These are phyloP conservation scores for Ameiurus melas DNA, from an alignment of 2,113 vertebrate genomes.

Conservation along the genomic window DNA sequence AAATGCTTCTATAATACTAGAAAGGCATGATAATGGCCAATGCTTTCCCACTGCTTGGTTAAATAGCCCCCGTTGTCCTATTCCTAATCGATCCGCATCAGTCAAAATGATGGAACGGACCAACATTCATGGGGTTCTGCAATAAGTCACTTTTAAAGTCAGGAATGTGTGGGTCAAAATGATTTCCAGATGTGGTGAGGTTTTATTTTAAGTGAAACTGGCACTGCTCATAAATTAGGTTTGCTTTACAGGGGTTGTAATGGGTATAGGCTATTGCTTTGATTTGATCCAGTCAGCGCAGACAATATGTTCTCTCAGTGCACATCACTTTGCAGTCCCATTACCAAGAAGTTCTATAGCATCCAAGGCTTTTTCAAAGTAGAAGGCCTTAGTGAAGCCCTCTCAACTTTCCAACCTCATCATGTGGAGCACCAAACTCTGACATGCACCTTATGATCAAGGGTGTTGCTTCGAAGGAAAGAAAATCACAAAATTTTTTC, in stretches of 20 bases:
- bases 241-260: conserved; percentile 40
- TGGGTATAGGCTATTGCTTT: conserved; percentile 46
- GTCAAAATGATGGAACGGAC: conserved; percentile 39
- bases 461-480: neutral
- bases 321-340: conserved; percentile 27
- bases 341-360: neutral
- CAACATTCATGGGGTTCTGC: conserved; percentile 28
- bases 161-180: conserved; percentile 48
- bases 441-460: neutral
- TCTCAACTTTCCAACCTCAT: conserved; percentile 25
- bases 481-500: neutral
- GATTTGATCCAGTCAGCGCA: conserved; percentile 37
- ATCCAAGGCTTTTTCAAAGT: conserved; percentile 22
- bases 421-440: conserved; percentile 7
- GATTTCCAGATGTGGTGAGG: conserved; percentile 43
- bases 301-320: conserved; percentile 39
- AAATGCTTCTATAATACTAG: neutral
- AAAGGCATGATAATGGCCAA: neutral
- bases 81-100: conserved; percentile 42
- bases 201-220: conserved; percentile 45
- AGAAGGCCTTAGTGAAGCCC: neutral
- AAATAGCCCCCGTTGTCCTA: neutral
- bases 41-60: conserved; percentile 18
- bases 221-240: conserved; percentile 42
- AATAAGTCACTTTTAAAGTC: conserved; percentile 44